Conservation (phyloP, 2,113 vertebrate genomes). For the Tursiops truncatus region DNA sequence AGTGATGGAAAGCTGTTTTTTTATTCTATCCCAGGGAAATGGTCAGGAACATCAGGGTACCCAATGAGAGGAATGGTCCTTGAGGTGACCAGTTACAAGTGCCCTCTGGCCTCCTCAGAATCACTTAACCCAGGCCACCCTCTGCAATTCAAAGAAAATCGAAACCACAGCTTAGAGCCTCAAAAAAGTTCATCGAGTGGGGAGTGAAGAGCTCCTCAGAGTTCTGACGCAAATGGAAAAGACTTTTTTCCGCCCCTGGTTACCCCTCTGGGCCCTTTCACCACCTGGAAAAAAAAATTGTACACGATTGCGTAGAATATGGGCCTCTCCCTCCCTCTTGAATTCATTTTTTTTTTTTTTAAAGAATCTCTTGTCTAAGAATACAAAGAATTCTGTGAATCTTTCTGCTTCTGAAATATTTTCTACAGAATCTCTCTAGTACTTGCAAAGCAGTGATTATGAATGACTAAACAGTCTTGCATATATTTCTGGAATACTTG, state of each 20-base stretch:
- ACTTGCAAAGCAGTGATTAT: conserved; percentile 83
- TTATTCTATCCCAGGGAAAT: not conserved
- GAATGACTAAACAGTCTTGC: conserved; percentile 84
- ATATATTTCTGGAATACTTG: conserved; percentile 84
- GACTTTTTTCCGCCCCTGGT: conserved; percentile 64
- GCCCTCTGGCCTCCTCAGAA: conserved; percentile 21
- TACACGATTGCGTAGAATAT: conserved; percentile 18
- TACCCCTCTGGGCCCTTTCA: conserved; percentile 64
- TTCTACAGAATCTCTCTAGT: conserved; percentile 73
- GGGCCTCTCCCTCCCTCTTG: conserved; percentile 34
- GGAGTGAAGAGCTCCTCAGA: conserved; percentile 67
- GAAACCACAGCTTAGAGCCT: conserved; percentile 26
- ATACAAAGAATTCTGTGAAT: conserved; percentile 79
- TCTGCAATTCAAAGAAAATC: conserved; percentile 57
- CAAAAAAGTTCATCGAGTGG: conserved; percentile 45
- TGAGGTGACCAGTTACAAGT: not conserved
- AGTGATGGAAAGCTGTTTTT: not conserved
- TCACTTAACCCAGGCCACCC: conserved; percentile 40
- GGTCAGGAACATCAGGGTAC: not conserved
- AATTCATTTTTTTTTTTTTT: conserved; percentile 45
- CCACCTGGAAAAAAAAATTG: conserved; percentile 69
- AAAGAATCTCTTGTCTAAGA: conserved; percentile 70
- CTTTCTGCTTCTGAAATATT: conserved; percentile 77
- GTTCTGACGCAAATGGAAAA: conserved; percentile 77
- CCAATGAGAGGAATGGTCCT: not conserved